A percentile compares a stretch with the other conserved stretches of the same genome.
Conservation (phyloP, 2,797 vertebrate species). For the Chiroxiphia lanceolata region DNA sequence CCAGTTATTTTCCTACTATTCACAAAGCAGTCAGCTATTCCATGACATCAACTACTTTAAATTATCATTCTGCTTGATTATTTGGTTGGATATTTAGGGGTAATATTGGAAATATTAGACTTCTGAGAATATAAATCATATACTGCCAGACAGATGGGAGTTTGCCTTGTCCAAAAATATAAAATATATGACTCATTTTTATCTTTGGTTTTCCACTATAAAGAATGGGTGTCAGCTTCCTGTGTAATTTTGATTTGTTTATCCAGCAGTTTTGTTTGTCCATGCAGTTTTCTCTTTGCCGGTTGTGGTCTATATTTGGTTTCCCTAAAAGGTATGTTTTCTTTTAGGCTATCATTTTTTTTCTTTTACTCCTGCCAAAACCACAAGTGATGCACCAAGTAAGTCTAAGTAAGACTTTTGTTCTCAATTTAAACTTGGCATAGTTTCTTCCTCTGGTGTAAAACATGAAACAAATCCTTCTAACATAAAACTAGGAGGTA, state of each 20-base stretch:
- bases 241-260: constrained; percentile 84
- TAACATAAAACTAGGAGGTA: constrained; percentile 73
- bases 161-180: constrained; percentile 76
- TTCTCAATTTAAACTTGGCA: constrained; percentile 91
- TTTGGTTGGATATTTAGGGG: constrained; percentile 69
- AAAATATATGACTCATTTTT: constrained; percentile 80
- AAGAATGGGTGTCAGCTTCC: constrained; percentile 79
- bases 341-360: constrained; percentile 82
- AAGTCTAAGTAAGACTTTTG: constrained; percentile 68
- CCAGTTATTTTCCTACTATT: constrained; percentile 22
- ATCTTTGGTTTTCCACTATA: constrained; percentile 79
- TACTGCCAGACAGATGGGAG: constrained; percentile 65
- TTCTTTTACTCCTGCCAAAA: constrained; percentile 77
- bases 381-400: constrained; percentile 85
- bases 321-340: constrained; percentile 91
- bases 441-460: constrained; percentile 72
- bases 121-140: constrained; percentile 63
- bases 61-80: constrained; percentile 66
- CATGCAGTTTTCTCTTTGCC: constrained; percentile 80
- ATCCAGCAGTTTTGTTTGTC: constrained; percentile 91
- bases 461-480: constrained; percentile 76
- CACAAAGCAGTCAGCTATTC: constrained; percentile 52
- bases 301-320: constrained; percentile 87
- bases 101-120: constrained; percentile 76
- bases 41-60: constrained; percentile 67